Evolutionary conservation across 2,113 vertebrate genomes (phyloP), one percentile per base, ranked within the genome.

Genomic region (Hipposideros armiger): DNA sequence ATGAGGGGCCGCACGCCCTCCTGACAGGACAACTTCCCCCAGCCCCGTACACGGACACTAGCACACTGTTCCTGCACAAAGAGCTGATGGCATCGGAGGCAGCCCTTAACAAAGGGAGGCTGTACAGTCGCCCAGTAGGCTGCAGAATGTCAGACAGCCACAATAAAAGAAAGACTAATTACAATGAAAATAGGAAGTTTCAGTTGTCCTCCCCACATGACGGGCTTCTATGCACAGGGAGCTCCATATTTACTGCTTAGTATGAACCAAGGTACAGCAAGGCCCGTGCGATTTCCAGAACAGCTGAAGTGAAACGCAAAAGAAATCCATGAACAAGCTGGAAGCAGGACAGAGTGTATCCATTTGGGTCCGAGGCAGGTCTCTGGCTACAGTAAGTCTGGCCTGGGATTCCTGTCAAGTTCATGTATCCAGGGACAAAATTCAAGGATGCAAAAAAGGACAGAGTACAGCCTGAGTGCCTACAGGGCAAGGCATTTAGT

Each of bases 91-190:
- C 36, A 86, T 45, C 66, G 17, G 86, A 96, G 16, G 19, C 87
- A 19, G 17, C 73, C 7, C 72, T 26, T 22, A 6, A 83, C 91
- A 52, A 69, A 90, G 50, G 45, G 30, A 11, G 66, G 42, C 11
- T 7, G 30, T 1, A 36, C 4, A 6, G 45, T 13, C 1, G 0
- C 92, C 67, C 20, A 13, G 64, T 0, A 20, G 83, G 24, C 40
- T 4, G 7, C 0, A 45, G 54, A 54, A 42, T 2, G 69, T 24
- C 30, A 15, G 40, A 32, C 74, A 74, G 30, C 40, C 22, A 19
- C 10, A 84, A 95, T 66, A 92, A 97, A 95, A 24, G 42, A 56
- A 60, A 56, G 69, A 28, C 74, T 40, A 19, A 95, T 92, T 77
- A 73, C 70, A 66, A 90, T 67, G 87, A 84, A 92, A 96, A 94